A percentile compares a stretch with the other conserved stretches of the same genome.
Evolutionary conservation across 2,797 vertebrate species (phyloP).

Genomic region (Ispidina lecontei): DNA sequence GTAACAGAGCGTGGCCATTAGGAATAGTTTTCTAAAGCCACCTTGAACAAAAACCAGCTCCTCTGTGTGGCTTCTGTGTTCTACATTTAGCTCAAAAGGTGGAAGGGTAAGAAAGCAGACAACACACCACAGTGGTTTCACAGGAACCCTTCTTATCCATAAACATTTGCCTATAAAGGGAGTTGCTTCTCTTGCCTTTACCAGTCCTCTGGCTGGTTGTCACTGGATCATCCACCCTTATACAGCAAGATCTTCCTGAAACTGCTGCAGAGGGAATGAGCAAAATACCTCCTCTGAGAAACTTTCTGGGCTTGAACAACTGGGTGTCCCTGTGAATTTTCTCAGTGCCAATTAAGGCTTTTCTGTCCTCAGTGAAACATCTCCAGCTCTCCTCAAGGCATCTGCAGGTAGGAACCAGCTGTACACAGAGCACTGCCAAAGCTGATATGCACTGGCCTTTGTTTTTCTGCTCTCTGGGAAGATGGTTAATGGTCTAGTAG

Average conservation of each 20-base stretch:
- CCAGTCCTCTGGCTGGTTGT: background rate
- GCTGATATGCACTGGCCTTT: background rate
- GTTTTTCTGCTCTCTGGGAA: background rate
- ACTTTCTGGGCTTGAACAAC: background rate
- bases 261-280: background rate
- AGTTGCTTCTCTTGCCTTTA: background rate
- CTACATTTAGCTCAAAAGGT: background rate
- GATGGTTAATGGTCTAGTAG: background rate
- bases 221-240: background rate
- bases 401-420: background rate
- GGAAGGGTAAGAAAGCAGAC: background rate
- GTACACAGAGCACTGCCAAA: background rate
- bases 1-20: background rate
- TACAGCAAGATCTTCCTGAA: background rate
- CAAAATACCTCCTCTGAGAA: background rate
- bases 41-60: background rate
- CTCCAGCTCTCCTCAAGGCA: background rate
- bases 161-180: background rate
- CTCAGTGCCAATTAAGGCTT: background rate
- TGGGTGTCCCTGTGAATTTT: background rate
- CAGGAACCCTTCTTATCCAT: background rate
- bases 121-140: background rate
- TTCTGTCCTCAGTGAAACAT: background rate
- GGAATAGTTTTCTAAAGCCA: background rate
- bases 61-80: background rate